Percentiles rank a stretch among this genome's conserved stretches.
Conservation (phyloP, 2,113 vertebrate genomes). For the Chlorodrepanis virens region DNA sequence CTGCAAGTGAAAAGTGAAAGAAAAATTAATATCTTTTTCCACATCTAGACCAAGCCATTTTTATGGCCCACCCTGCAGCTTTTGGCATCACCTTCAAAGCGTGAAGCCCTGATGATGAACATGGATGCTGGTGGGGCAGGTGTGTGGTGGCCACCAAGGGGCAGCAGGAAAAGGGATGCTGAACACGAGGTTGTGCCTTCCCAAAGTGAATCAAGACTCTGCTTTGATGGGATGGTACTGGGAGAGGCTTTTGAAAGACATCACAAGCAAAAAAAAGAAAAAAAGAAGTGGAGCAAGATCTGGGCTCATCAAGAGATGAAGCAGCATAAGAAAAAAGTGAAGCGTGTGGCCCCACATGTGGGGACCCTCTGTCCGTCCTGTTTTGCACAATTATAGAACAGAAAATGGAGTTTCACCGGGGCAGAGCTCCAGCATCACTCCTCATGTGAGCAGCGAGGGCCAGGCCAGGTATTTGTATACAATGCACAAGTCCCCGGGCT, state of each 20-base stretch:
- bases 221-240: not conserved
- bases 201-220: not conserved
- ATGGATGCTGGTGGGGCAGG: not conserved
- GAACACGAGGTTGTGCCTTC: not conserved
- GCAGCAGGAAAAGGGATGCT: not conserved
- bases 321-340: not conserved
- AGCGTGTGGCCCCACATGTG: fast-evolving
- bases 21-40: not conserved
- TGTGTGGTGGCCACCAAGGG: not conserved
- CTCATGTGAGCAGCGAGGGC: fast-evolving
- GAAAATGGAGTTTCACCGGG: not conserved
- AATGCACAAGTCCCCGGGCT: not conserved
- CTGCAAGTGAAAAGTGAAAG: not conserved
- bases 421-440: not conserved
- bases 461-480: not conserved
- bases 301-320: not conserved
- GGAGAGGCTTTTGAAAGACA: not conserved
- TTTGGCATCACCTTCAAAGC: not conserved
- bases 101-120: not conserved
- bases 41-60: not conserved
- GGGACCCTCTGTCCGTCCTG: not conserved
- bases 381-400: not conserved
- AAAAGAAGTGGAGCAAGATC: fast-evolving
- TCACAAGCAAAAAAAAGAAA: not conserved
- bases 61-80: not conserved